These are phyloP conservation scores for Heterotilapia buettikoferi DNA, from an alignment of 2,113 vertebrate genomes.

Conservation along the genomic window DNA sequence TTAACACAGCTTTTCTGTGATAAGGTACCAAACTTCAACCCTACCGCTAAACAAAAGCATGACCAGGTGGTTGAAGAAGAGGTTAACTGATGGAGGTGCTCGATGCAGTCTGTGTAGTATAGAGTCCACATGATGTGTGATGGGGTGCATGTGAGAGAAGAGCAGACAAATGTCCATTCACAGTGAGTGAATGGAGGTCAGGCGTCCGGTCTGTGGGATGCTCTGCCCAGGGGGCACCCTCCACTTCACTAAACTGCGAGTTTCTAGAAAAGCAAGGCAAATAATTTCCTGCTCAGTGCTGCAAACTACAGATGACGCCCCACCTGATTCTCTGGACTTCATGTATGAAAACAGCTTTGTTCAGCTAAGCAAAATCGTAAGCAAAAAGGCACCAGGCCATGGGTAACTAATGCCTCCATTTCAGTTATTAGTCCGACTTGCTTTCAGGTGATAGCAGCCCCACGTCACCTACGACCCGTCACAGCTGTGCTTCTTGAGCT, in stretches of 20 bases:
- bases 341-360: background rate
- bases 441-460: rapidly evolving
- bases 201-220: background rate
- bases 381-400: background rate
- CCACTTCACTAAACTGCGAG: background rate
- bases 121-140: background rate
- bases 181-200: background rate
- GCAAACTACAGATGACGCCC: background rate
- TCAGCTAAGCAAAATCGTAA: background rate
- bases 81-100: background rate
- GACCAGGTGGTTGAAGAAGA: background rate
- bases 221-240: background rate
- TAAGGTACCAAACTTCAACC: background rate
- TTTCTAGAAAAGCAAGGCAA: background rate
- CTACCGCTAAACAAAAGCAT: background rate
- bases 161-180: background rate
- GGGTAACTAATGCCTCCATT: background rate
- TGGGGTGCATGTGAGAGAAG: background rate
- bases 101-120: background rate
- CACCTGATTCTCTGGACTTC: background rate
- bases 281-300: background rate
- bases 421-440: background rate
- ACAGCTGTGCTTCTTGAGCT: conserved; percentile 68
- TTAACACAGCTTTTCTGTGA: background rate
- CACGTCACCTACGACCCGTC: background rate